Conservation (phyloP, 2,888 invertebrate species). For the Exephanes ischioxanthus region DNA sequence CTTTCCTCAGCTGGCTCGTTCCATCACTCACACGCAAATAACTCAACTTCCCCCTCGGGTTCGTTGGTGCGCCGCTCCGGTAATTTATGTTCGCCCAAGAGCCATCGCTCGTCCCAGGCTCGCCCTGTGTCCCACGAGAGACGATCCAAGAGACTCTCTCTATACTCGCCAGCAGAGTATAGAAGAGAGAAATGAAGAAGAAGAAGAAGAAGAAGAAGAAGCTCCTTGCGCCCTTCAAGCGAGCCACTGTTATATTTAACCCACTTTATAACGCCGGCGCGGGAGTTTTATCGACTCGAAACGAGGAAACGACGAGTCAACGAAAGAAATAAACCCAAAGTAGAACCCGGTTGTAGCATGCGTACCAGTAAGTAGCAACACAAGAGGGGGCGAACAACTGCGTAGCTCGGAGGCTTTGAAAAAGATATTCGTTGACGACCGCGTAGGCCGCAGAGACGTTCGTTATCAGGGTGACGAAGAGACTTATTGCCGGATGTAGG, state of each 20-base stretch:
- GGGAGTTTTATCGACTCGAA: conserved; percentile 71
- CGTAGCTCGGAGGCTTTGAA: conserved; percentile 46
- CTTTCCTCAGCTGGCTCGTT: conserved; percentile 84
- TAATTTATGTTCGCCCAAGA: conserved; percentile 83
- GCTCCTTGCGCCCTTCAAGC: conserved; percentile 35
- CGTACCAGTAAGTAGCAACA: conserved; percentile 19
- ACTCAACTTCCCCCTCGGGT: conserved; percentile 82
- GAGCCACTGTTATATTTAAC: conserved; percentile 72
- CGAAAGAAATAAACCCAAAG: conserved; percentile 45
- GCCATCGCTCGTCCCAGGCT: conserved; percentile 78
- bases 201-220: not conserved
- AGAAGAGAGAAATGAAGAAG: not conserved
- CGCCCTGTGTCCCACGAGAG: conserved; percentile 55
- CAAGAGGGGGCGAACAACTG: conserved; percentile 12
- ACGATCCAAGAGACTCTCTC: conserved; percentile 42
- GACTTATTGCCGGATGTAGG: conserved; percentile 67
- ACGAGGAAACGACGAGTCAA: conserved; percentile 66
- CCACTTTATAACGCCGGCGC: conserved; percentile 71
- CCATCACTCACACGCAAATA: conserved; percentile 85
- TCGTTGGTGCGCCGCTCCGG: conserved; percentile 74
- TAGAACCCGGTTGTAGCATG: not conserved
- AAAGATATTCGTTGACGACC: conserved; percentile 46
- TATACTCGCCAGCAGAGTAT: not conserved
- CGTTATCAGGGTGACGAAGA: conserved; percentile 71
- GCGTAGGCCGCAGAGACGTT: conserved; percentile 45